Conservation (phyloP, 1,140 invertebrate species). For the Brachystomella parvula region DNA sequence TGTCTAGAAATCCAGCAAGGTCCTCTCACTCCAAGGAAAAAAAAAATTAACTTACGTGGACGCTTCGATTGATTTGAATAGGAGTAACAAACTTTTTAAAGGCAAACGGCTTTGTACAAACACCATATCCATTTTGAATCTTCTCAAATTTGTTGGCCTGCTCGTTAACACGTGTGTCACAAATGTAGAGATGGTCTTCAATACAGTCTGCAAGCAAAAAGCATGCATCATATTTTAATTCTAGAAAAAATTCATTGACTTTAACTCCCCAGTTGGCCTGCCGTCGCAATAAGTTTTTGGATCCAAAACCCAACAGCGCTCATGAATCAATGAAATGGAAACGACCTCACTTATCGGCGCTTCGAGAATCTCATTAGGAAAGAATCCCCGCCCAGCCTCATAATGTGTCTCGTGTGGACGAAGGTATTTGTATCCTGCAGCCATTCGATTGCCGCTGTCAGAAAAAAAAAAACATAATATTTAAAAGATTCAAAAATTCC, state of each 20-base stretch:
- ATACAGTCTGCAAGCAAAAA: constrained; percentile 51
- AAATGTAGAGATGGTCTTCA: constrained; percentile 89
- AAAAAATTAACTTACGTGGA: constrained; percentile 57
- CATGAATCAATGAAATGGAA: constrained; percentile 86
- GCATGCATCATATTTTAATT: not conserved
- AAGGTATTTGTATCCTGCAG: constrained; percentile 93
- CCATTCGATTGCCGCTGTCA: constrained; percentile 74
- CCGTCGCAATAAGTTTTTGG: constrained; percentile 85
- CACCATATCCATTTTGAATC: constrained; percentile 50
- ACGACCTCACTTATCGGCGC: constrained; percentile 89
- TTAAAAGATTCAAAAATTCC: too few species aligned
- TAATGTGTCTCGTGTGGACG: constrained; percentile 96
- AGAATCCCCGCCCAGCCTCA: constrained; percentile 91
- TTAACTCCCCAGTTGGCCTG: constrained; percentile 57
- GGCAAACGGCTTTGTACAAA: constrained; percentile 85
- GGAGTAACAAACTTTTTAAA: constrained; percentile 77
- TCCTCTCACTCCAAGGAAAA: too few species aligned
- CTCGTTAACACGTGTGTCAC: constrained; percentile 91
- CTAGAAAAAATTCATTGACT: constrained; percentile 2
- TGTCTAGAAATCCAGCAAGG: too few species aligned
- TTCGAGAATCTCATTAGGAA: constrained; percentile 89
- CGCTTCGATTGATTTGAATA: constrained; percentile 76
- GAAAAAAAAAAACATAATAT: too few species aligned
- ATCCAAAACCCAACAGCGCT: constrained; percentile 91
- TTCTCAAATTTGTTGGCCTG: constrained; percentile 81